Percentiles rank a stretch among this genome's conserved stretches.
phyloP scores from a whole-genome alignment of 1,140 invertebrate species.

The Caenorhabditis remanei region DNA sequence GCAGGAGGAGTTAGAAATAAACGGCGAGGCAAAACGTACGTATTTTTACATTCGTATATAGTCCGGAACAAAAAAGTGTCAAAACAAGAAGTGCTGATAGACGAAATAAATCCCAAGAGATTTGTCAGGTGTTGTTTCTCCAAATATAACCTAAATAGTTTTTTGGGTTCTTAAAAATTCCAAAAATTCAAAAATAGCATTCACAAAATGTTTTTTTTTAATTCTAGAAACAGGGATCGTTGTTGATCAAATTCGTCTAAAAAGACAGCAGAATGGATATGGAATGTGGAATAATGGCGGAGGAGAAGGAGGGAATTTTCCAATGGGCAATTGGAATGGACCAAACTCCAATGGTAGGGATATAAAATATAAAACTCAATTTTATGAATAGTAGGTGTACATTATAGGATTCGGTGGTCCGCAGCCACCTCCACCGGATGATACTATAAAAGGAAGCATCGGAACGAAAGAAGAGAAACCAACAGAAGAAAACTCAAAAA shows the following conservation, averaged over 20 bases:
- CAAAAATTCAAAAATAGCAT: too few species aligned
- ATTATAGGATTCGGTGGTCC: slow-evolving; percentile 5
- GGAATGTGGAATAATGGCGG: slow-evolving; percentile 38
- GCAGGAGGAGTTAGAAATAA: not conserved
- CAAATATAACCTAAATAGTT: too few species aligned
- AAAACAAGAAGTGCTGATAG: not conserved
- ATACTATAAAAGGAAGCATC: slow-evolving; percentile 30
- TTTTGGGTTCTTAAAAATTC: too few species aligned
- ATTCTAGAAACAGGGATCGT: not conserved
- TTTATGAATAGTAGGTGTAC: not conserved
- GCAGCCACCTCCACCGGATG: not conserved
- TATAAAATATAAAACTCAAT: slow-evolving; percentile 32
- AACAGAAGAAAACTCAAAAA: not conserved
- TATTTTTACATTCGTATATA: not conserved
- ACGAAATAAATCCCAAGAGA: not conserved
- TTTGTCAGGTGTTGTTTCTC: not conserved
- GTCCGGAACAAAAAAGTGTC: not conserved
- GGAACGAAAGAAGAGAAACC: slow-evolving; percentile 6
- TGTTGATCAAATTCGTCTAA: not conserved
- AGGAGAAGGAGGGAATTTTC: slow-evolving; percentile 25
- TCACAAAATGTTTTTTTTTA: too few species aligned
- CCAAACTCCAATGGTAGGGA: slow-evolving; percentile 32
- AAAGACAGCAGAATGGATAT: slow-evolving; percentile 31
- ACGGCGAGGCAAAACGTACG: slow-evolving; percentile 9
- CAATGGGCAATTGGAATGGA: slow-evolving; percentile 38